phyloP scores from a whole-genome alignment of 2,797 vertebrate genomes.

The Toxotes lorentzi region DNA sequence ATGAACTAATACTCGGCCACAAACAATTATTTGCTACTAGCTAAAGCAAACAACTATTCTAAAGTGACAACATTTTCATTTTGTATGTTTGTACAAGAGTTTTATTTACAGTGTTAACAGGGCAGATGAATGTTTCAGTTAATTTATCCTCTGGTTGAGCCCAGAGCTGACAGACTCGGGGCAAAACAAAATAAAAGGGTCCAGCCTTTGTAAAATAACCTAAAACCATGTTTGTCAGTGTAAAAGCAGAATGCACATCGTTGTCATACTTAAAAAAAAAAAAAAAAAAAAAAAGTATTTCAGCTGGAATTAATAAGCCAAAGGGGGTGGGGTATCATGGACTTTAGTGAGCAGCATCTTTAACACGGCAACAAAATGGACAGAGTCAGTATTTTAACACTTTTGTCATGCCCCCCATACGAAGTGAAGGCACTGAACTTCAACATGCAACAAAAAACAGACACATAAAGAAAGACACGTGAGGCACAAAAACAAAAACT shows the following conservation, averaged over 20 bases:
- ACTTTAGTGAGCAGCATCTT: conserved; percentile 78
- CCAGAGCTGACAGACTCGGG: conserved; percentile 68
- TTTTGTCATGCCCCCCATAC: conserved; percentile 55
- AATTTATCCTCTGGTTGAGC: conserved; percentile 65
- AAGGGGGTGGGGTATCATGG: conserved; percentile 31
- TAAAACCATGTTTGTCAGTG: conserved; percentile 64
- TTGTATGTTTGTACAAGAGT: conserved; percentile 76
- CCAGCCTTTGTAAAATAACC: conserved; percentile 81
- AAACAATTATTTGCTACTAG: not conserved
- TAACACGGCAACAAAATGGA: conserved; percentile 68
- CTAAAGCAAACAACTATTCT: conserved; percentile 17
- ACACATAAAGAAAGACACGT: conserved; percentile 45
- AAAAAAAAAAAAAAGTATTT: conserved; percentile 49
- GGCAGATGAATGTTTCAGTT: conserved; percentile 56
- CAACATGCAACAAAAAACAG: conserved; percentile 57
- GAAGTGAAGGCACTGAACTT: conserved; percentile 66
- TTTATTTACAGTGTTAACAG: conserved; percentile 86
- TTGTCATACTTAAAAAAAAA: conserved; percentile 67
- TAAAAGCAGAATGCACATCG: conserved; percentile 70
- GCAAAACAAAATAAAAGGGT: conserved; percentile 74
- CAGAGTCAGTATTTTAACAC: conserved; percentile 77
- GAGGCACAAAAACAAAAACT: conserved; percentile 54
- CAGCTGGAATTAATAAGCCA: conserved; percentile 64
- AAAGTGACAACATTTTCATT: conserved; percentile 40
- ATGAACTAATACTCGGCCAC: conserved; percentile 17